phyloP scores from a whole-genome alignment of 1,140 invertebrate species.

The Aphaenogaster floridana region DNA sequence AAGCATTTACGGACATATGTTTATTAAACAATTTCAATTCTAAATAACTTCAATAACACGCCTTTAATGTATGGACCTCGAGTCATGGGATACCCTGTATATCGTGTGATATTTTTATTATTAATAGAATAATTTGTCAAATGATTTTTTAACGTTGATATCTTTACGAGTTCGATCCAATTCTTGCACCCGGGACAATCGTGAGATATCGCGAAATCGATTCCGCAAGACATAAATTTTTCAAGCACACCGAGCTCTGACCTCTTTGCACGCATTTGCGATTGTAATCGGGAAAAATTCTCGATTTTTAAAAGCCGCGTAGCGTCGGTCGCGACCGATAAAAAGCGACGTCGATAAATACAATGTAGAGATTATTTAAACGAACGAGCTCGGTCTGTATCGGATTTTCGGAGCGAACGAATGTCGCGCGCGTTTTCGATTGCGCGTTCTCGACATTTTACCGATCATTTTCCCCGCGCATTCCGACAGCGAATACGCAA shows the following conservation, averaged over 20 bases:
- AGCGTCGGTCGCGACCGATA: slow-evolving; percentile 26
- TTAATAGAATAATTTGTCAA: background rate
- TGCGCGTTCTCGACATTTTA: slow-evolving; percentile 58
- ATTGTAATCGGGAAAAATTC: slow-evolving; percentile 48
- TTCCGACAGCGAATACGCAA: slow-evolving; percentile 38
- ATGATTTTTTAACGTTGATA: background rate
- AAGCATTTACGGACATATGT: too few relatives aligned
- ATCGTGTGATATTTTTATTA: background rate
- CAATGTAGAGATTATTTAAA: slow-evolving; percentile 65
- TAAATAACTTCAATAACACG: too few relatives aligned
- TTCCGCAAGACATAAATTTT: slow-evolving; percentile 22
- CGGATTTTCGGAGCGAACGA: slow-evolving; percentile 47
- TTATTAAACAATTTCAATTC: too few relatives aligned
- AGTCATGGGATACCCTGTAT: too few relatives aligned
- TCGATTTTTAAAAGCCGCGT: slow-evolving; percentile 46
- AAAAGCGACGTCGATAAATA: slow-evolving; percentile 60
- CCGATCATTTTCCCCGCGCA: background rate
- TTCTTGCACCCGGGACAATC: background rate
- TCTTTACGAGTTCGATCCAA: background rate
- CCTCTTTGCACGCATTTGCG: slow-evolving; percentile 22
- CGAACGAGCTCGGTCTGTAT: slow-evolving; percentile 59
- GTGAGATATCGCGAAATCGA: background rate
- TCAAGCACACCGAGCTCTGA: background rate
- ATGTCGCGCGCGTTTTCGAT: slow-evolving; percentile 45
- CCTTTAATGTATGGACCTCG: too few relatives aligned